Evolutionary conservation across 2,113 vertebrate genomes (phyloP), one percentile per base, ranked within the genome.

Genomic region (Poeciliopsis occidentalis): DNA sequence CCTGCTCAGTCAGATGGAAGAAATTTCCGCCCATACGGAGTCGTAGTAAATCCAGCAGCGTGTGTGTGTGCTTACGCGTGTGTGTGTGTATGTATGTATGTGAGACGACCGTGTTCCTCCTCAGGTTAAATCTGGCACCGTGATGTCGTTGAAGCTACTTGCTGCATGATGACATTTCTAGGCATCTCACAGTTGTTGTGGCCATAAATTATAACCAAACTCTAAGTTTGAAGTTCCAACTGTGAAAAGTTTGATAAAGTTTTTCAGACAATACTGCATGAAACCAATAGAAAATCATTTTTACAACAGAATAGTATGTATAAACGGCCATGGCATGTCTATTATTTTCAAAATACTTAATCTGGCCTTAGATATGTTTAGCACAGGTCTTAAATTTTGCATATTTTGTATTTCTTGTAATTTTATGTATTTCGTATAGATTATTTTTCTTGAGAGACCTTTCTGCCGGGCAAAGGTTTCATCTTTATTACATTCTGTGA

Each of bases 1-100:
- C 87, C 94, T 95, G 90, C 93, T 77, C 80, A 75, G 84, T 78
- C 87, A 84, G 80, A 86, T 64, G 75, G 77, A 80, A 71, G 68
- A 84, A 70, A 76, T 70, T 27, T 76, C 1, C 0, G 1, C 64
- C 67, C n/a, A 29, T 70, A 73, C 34, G 62, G 62, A 88, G 68
- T 75, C 15, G 65, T 91, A 87, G 84, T 88, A 85, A 84, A 90
- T 65, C 71, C 68, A 47, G 19, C 64, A 26, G 4, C 19, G 8
- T 13, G 30, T 15, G 67, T 39, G 71, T 34, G 60, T 57, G 26
- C 51, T 29, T 51, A 31, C 32, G 64, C 67, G 24, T 32, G 67
- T 39, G 71, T 44, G n/a, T n/a, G n/a, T n/a, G n/a, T n/a, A n/a
- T n/a, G n/a, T n/a, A n/a, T n/a, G n/a, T n/a, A n/a, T 61, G 34